Percentiles rank a stretch among this genome's conserved stretches.
Conservation (phyloP, 2,797 vertebrate species). For the Benthosema pterotum region DNA sequence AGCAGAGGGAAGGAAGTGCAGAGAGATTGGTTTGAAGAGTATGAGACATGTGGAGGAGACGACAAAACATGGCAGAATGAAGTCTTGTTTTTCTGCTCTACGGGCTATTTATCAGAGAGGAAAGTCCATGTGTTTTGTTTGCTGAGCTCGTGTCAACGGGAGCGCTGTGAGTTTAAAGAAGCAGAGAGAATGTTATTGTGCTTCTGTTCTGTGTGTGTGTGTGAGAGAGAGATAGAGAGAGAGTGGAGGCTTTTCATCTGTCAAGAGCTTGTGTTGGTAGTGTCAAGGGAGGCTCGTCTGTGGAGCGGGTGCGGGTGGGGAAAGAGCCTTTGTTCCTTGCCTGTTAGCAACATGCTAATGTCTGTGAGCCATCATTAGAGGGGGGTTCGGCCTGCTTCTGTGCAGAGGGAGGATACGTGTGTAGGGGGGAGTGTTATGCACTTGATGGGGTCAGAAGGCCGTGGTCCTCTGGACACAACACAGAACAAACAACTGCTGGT, state of each 20-base stretch:
- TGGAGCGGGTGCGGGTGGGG: conserved; percentile 31
- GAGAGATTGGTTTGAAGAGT: background rate
- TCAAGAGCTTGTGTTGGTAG: conserved; percentile 35
- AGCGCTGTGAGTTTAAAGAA: conserved; percentile 1
- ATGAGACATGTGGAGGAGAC: background rate
- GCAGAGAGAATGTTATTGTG: conserved; percentile 38
- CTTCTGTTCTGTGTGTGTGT: conserved; percentile 6
- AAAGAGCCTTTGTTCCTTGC: conserved; percentile 53
- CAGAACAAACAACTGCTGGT: conserved; percentile 36
- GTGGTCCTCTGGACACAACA: conserved; percentile 29
- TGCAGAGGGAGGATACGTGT: background rate
- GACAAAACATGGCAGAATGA: conserved; percentile 1
- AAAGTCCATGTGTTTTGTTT: conserved; percentile 29
- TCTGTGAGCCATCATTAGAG: conserved; percentile 57
- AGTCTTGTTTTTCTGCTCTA: background rate
- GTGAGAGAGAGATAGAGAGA: conserved; percentile 16
- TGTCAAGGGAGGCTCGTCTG: conserved; percentile 50
- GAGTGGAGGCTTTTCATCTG: conserved; percentile 46
- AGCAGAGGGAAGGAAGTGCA: conserved; percentile 10
- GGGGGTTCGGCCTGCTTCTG: conserved; percentile 13
- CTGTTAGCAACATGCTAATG: conserved; percentile 46
- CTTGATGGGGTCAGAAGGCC: conserved; percentile 31
- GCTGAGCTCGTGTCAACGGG: conserved; percentile 12
- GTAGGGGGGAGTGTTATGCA: conserved; percentile 5
- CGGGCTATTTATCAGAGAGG: conserved; percentile 3